Evolutionary conservation across 2,888 invertebrate species (phyloP).

Genomic region (Diploptera punctata): DNA sequence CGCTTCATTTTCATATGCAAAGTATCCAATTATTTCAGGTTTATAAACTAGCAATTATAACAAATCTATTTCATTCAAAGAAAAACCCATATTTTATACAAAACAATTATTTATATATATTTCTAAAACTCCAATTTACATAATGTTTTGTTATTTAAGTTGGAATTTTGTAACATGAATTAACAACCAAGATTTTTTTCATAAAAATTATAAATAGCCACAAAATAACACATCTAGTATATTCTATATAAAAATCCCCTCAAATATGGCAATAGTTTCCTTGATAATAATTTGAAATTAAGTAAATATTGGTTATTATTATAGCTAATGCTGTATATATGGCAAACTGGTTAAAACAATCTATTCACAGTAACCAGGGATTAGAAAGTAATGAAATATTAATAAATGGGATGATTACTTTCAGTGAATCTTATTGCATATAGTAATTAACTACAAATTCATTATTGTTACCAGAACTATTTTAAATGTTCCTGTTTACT

Average conservation of each 20-base stretch:
- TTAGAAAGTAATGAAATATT: background rate
- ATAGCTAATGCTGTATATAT: slow-evolving; percentile 1
- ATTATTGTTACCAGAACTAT: background rate
- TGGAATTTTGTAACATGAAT: background rate
- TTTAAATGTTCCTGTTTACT: background rate
- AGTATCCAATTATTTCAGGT: background rate
- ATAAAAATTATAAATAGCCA: background rate
- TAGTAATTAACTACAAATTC: too few species aligned
- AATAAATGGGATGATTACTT: background rate
- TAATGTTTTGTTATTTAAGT: background rate
- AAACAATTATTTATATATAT: slow-evolving; percentile 13
- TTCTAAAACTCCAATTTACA: slow-evolving; percentile 10
- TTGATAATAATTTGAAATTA: background rate
- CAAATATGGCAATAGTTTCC: background rate
- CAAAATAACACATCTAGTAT: background rate
- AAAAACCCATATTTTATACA: slow-evolving; percentile 24
- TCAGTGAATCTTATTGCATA: background rate
- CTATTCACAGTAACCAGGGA: background rate
- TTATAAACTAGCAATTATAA: background rate
- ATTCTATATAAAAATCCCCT: background rate
- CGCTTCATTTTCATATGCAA: background rate
- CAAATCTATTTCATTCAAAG: slow-evolving; percentile 9
- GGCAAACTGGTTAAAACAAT: slow-evolving; percentile 7
- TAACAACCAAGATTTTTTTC: background rate
- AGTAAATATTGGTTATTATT: slow-evolving; percentile 4